Percentiles rank a stretch among this genome's conserved stretches.
phyloP scores from a whole-genome alignment of 2,888 invertebrate genomes.

The Gibbula magus region DNA sequence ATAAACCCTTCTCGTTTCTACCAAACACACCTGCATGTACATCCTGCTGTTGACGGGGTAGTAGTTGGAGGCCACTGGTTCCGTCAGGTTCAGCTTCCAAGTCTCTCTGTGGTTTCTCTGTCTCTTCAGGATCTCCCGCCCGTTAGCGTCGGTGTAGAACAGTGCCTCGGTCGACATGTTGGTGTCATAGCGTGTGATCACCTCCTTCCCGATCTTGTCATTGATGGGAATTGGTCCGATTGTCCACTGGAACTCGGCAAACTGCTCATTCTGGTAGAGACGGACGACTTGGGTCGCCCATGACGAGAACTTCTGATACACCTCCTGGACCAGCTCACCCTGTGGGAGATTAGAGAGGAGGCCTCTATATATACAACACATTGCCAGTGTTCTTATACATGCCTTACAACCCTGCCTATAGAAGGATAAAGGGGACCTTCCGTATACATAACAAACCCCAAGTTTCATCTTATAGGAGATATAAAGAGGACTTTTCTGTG shows the following conservation, averaged over 20 bases:
- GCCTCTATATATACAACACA: too few relatives aligned
- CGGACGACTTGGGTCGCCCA: constrained; percentile 79
- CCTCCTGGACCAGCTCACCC: constrained; percentile 82
- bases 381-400: too few relatives aligned
- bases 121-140: constrained; percentile 87
- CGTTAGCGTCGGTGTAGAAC: constrained; percentile 96
- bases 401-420: too few relatives aligned
- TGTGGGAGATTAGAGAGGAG: constrained; percentile 32
- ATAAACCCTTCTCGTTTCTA: neutral
- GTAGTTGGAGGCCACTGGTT: constrained; percentile 82
- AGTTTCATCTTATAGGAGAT: too few relatives aligned
- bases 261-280: constrained; percentile 67
- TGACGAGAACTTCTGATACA: constrained; percentile 80
- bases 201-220: constrained; percentile 84
- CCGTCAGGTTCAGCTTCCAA: constrained; percentile 81
- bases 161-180: constrained; percentile 54
- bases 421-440: too few relatives aligned
- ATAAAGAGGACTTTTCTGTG: too few relatives aligned
- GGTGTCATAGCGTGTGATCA: constrained; percentile 85
- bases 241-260: constrained; percentile 79
- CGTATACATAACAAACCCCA: too few relatives aligned
- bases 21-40: constrained; percentile 62
- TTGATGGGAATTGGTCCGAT: constrained; percentile 78
- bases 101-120: constrained; percentile 80
- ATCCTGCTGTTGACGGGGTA: constrained; percentile 93